These are phyloP conservation scores for Proales similis DNA, from an alignment of 1,140 invertebrate species.

Conservation along the genomic window DNA sequence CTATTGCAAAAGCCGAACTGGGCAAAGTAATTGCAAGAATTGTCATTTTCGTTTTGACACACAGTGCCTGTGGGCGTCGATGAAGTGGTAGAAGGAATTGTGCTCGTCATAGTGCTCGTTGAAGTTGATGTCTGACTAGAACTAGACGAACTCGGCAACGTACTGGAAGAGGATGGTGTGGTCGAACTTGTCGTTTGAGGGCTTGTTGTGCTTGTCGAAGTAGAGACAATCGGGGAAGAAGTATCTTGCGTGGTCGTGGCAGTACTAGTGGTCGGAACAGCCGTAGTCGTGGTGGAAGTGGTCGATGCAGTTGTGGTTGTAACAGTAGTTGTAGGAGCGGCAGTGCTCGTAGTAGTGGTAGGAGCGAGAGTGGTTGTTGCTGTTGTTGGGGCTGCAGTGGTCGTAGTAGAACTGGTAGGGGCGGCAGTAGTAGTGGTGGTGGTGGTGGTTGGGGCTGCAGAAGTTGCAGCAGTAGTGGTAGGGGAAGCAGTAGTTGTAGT, in stretches of 20 bases:
- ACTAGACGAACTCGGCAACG: too few relatives aligned
- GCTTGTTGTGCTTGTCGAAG: constrained; percentile 8
- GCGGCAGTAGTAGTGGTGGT: neutral
- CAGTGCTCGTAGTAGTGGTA: neutral
- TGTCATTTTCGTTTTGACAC: too few relatives aligned
- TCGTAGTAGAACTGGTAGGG: neutral
- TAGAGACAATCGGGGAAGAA: neutral
- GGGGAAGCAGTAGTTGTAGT: neutral
- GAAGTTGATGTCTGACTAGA: too few relatives aligned
- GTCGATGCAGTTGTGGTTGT: neutral
- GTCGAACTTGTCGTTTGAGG: too few relatives aligned
- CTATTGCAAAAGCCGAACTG: too few relatives aligned
- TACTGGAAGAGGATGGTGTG: too few relatives aligned
- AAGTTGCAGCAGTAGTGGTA: neutral
- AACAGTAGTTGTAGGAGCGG: neutral
- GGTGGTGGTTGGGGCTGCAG: neutral
- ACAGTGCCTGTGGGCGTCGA: too few relatives aligned
- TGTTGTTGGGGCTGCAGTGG: neutral
- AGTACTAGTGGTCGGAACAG: neutral
- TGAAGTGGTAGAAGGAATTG: too few relatives aligned
- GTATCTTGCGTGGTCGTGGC: neutral
- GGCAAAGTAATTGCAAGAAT: too few relatives aligned
- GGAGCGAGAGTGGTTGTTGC: neutral
- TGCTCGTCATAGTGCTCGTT: too few relatives aligned
- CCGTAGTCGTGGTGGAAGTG: neutral